Conservation (phyloP, 2,888 invertebrate genomes). For the Drosophila nr. perissopoda region DNA sequence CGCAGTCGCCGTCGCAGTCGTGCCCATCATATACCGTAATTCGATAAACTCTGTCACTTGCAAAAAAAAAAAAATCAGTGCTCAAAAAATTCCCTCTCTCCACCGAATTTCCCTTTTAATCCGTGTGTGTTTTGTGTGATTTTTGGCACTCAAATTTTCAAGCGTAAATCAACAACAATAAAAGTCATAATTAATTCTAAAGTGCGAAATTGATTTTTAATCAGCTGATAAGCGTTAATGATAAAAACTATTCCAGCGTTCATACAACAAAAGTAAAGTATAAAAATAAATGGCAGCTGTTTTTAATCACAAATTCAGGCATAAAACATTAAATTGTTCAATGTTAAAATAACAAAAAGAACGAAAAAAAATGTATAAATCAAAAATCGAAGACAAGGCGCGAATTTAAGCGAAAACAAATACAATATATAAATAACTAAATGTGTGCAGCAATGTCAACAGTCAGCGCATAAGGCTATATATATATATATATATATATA, state of each 20-base stretch:
- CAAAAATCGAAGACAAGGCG: conserved; percentile 34
- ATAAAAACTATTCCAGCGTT: conserved; percentile 42
- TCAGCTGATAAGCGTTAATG: conserved; percentile 56
- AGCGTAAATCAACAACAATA: conserved; percentile 14
- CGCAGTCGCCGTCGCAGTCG: conserved; percentile 18
- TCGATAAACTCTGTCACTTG: conserved; percentile 30
- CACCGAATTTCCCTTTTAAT: conserved; percentile 22
- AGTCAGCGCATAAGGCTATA: conserved; percentile 23
- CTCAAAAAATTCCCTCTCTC: conserved; percentile 19
- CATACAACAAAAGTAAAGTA: background rate
- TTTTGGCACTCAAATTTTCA: background rate
- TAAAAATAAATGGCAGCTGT: conserved; percentile 24
- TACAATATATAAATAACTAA: conserved; percentile 31
- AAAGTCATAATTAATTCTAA: background rate
- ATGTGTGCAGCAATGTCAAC: conserved; percentile 31
- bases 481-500: conserved; percentile 7
- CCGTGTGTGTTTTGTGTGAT: conserved; percentile 7
- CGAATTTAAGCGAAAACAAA: conserved; percentile 17
- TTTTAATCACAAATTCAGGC: conserved; percentile 29
- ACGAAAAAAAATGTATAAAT: conserved; percentile 20
- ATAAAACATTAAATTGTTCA: conserved; percentile 14
- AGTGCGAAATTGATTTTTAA: conserved; percentile 43
- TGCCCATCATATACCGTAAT: conserved; percentile 25
- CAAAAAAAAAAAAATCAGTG: conserved; percentile 3
- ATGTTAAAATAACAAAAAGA: conserved; percentile 15